Evolutionary conservation across 2,888 invertebrate genomes (phyloP).

Genomic region (Priocnemis perturbator): DNA sequence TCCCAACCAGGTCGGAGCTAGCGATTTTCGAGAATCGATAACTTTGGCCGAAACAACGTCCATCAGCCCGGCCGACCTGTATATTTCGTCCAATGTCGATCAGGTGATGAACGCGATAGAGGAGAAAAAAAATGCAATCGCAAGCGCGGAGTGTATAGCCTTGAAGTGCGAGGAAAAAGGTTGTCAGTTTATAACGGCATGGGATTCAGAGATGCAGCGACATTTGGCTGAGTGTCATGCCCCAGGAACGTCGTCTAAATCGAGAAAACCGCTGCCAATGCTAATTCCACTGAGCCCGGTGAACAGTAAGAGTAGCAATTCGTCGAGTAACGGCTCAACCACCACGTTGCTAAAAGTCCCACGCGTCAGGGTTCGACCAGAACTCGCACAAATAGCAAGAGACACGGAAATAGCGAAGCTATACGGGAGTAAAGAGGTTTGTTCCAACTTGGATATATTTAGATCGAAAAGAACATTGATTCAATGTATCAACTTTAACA

Average conservation of each 20-base stretch:
- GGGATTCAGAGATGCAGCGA: slow-evolving; percentile 78
- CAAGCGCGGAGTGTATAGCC: slow-evolving; percentile 76
- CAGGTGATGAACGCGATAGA: slow-evolving; percentile 44
- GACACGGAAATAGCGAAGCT: slow-evolving; percentile 69
- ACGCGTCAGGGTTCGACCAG: slow-evolving; percentile 68
- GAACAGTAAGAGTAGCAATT: slow-evolving; percentile 24
- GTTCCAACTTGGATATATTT: slow-evolving; percentile 11
- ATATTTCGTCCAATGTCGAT: slow-evolving; percentile 37
- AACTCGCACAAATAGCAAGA: slow-evolving; percentile 69
- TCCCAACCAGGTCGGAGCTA: slow-evolving; percentile 65
- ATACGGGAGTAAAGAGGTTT: slow-evolving; percentile 66
- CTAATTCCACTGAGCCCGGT: slow-evolving; percentile 66
- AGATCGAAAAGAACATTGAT: background rate
- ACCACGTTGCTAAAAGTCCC: slow-evolving; percentile 67
- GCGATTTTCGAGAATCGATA: slow-evolving; percentile 63
- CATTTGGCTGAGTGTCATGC: slow-evolving; percentile 69
- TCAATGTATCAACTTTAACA: background rate
- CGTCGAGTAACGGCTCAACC: slow-evolving; percentile 45
- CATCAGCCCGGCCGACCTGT: slow-evolving; percentile 17
- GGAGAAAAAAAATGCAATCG: slow-evolving; percentile 60
- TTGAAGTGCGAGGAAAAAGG: slow-evolving; percentile 75
- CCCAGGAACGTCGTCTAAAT: slow-evolving; percentile 52
- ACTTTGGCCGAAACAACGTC: slow-evolving; percentile 38
- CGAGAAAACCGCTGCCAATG: slow-evolving; percentile 69
- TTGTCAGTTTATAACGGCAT: slow-evolving; percentile 79